Evolutionary conservation across 1,140 invertebrate genomes (phyloP), one percentile per base, ranked within the genome.

Genomic region (Pseudomyrmex pallidus): DNA sequence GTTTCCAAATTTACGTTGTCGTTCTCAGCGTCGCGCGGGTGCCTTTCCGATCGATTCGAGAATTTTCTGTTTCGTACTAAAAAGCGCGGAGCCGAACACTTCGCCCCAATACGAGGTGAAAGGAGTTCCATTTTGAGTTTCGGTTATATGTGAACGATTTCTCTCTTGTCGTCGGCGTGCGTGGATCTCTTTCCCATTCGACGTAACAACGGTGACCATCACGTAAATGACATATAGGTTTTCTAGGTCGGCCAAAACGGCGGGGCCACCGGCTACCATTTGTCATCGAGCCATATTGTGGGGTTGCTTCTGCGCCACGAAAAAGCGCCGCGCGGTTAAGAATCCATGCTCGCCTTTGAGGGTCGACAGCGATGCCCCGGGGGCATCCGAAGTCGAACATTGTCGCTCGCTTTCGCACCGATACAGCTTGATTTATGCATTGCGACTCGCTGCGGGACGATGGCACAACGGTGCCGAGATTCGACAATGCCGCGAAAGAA

Each of bases 241-340:
- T 89, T 82, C 62, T 10, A 63, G 67, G 52, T 87, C 63, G 73
- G 72, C 61, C 83, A 74, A 74, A 89, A 80, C 35, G 35, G 35
- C 35, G 25, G 35, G 87, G 82, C 73, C 76, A 85, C 62, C 67
- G 89, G 74, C 50, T 90, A 88, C 92, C 92, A 94, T 94, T 94
- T 94, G 93, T 94, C 94, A 94, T 93, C 91, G 91, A 62, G 74
- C 74, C 84, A 90, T 91, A 93, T 92, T 94, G 93, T 92, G 93
- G 92, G 94, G 92, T 93, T 93, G 94, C 94, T 92, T 93, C 89
- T 92, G 85, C 64, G 78, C 82, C 82, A 88, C 77, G 84, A 84
- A 82, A 85, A 85, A 80, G 77, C 63, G 64, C 84, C 70, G 80
- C 70, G 80, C 74, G 73, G 62, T 59, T 74, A 82, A 78, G 63